Evolutionary conservation across 1,140 invertebrate species (phyloP), one percentile per base, ranked within the genome.

Genomic region (Cyclargus thomasi): DNA sequence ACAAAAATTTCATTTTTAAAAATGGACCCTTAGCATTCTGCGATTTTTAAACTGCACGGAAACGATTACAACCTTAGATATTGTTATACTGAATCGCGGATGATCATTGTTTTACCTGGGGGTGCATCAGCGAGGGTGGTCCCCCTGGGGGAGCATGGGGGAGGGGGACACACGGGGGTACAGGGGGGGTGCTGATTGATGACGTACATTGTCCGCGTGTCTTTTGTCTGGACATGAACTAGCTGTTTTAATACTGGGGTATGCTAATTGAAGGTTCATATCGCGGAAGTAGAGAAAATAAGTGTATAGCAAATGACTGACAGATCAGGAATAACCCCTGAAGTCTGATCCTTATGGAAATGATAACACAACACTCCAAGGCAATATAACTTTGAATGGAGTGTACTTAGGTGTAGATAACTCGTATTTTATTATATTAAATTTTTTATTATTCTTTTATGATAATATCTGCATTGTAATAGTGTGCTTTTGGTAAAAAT

Each of bases 221-320:
- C 74, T 79, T 85, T 86, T 89, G 83, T 87, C 85, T 79, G 76
- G 79, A 68, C 68, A 73, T 71, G 81, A 87, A 87, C 82, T 81
- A 87, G 87, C 78, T 79, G 79, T 78, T 82, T 80, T 80, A 83
- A 80, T 76, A 53, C 55, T 21, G 18, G 18, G 55, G 17, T 59
- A 20, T 59, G 39, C 39, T 47, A 47, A 47, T 47, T 47, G 39
- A 47, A 3, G 39, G 11, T 47, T 47, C 39, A 47, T 47, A 47
- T 47, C 39, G 39, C 39, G 39, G 39, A 47, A 47, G 14, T 47
- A 11, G 39, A 47, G 39, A 47, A 47, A 47, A 39, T 14, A 39
- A 47, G 39, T 47, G 39, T 47, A 16, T 47, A 29, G 29, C 29
- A 29, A 8, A 29, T 23, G 1, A 47, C 39, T 47, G 39, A 8